Conservation (phyloP, 2,113 vertebrate genomes). For the Pogonocichla stellata region DNA sequence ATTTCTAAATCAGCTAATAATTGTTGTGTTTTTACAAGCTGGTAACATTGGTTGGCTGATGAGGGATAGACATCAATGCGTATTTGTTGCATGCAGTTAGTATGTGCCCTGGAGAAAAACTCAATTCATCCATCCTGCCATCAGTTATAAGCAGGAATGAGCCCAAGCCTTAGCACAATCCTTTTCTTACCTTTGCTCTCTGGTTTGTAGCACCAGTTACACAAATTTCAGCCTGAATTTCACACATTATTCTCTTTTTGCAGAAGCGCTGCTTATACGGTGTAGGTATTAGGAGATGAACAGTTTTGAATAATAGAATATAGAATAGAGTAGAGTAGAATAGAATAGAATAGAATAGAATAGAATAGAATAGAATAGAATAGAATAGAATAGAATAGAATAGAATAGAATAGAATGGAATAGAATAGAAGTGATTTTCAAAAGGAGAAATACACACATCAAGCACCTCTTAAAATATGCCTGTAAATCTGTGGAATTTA, state of each 20-base stretch:
- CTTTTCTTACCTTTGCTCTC: neutral
- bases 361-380: neutral
- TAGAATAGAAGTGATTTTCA: neutral
- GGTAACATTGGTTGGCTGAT: conserved; percentile 21
- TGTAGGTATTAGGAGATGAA: neutral
- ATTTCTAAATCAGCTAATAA: conserved; percentile 62
- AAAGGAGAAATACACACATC: neutral
- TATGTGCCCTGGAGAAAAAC: conserved; percentile 26
- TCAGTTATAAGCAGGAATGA: neutral
- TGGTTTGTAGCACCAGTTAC: neutral
- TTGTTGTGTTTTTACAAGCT: conserved; percentile 59
- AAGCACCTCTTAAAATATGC: neutral
- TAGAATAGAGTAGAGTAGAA: neutral
- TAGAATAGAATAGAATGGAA: neutral
- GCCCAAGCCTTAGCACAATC: neutral
- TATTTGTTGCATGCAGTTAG: conserved; percentile 27
- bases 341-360: neutral
- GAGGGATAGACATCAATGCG: neutral
- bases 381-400: neutral
- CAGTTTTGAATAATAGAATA: neutral
- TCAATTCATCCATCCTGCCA: neutral
- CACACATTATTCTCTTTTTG: neutral
- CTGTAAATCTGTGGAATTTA: neutral
- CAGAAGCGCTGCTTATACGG: neutral
- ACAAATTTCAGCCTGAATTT: neutral